Evolutionary conservation across 2,113 vertebrate species (phyloP).

Genomic region (Notarius quadriscutis): DNA sequence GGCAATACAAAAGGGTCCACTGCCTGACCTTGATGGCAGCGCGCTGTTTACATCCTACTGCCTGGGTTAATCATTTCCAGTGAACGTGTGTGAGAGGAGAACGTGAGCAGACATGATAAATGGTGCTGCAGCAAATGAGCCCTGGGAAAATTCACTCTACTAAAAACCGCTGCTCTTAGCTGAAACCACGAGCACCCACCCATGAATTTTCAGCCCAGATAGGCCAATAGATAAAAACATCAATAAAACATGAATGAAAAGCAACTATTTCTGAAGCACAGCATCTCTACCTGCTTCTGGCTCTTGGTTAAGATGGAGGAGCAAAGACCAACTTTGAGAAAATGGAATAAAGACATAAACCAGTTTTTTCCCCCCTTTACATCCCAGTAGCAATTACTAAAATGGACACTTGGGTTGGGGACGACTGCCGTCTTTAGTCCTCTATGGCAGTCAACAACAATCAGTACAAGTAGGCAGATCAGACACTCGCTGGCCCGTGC

Average conservation of each 20-base stretch:
- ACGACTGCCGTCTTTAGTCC: not conserved
- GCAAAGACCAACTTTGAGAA: not conserved
- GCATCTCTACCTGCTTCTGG: not conserved
- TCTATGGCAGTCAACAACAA: not conserved
- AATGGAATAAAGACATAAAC: not conserved
- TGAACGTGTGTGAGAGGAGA: conserved; percentile 41
- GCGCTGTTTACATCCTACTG: conserved; percentile 54
- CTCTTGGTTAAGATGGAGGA: not conserved
- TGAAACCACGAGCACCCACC: not conserved
- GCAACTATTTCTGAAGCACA: not conserved
- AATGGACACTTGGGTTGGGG: not conserved
- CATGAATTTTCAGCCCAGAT: not conserved
- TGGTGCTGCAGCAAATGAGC: not conserved
- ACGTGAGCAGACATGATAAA: conserved; percentile 19
- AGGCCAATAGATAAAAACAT: not conserved
- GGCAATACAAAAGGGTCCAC: not conserved
- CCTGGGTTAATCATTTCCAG: conserved; percentile 67
- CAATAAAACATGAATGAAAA: not conserved
- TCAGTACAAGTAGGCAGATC: not conserved
- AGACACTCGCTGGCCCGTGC: too few relatives aligned
- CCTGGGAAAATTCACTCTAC: not conserved
- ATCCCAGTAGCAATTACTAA: not conserved
- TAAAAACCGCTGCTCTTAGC: not conserved
- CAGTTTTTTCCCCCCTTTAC: not conserved
- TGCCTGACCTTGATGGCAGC: conserved; percentile 61